These are phyloP conservation scores for Macrotis lagotis DNA, from an alignment of 2,113 vertebrate genomes.

Conservation along the genomic window DNA sequence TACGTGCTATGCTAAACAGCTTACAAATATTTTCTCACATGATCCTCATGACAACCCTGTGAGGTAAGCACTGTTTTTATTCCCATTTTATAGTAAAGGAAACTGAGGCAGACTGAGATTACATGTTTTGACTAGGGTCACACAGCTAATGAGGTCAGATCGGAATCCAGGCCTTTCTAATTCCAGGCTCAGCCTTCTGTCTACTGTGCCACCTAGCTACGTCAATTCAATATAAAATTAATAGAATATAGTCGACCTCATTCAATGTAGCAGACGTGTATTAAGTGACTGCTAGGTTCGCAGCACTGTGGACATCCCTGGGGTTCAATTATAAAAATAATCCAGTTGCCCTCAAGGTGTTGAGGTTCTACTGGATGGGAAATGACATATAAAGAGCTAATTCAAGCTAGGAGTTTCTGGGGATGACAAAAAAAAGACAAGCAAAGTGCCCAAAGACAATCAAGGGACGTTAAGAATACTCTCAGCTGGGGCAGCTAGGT, in stretches of 20 bases:
- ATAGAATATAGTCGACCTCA: too few species aligned
- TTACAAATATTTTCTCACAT: background rate
- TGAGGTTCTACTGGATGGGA: too few species aligned
- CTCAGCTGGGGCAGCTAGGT: too few species aligned
- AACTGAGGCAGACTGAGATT: background rate
- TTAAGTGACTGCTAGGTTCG: too few species aligned
- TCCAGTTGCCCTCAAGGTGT: too few species aligned
- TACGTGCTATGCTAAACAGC: too few species aligned
- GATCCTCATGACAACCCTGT: background rate
- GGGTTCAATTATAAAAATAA: too few species aligned
- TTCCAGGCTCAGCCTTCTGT: too few species aligned
- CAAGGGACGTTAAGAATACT: too few species aligned
- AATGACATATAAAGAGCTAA: background rate
- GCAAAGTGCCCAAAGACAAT: background rate
- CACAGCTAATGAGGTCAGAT: background rate
- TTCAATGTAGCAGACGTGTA: too few species aligned
- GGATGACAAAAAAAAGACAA: background rate
- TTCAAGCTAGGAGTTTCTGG: background rate
- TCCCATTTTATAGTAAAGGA: background rate
- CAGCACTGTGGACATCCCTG: too few species aligned
- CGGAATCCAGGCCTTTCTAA: too few species aligned
- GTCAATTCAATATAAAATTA: background rate
- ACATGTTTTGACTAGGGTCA: background rate
- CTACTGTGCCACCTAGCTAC: background rate
- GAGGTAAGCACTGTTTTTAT: background rate